Conservation (phyloP, 2,888 invertebrate genomes). For the Pachydiplax longipennis region DNA sequence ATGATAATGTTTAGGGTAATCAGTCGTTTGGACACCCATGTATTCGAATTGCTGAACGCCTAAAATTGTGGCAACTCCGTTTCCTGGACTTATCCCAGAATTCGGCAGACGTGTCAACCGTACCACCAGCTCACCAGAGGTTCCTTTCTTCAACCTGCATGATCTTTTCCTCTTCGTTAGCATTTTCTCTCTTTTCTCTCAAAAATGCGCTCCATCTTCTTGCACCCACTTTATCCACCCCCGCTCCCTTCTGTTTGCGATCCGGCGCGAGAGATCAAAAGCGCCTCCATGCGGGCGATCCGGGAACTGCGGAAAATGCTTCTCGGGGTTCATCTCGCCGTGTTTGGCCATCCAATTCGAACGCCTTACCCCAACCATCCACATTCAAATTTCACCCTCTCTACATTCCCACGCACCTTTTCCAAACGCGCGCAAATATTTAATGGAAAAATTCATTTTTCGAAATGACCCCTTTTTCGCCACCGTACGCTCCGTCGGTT, state of each 20-base stretch:
- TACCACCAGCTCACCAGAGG: no score
- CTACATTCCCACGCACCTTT: background rate
- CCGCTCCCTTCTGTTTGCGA: background rate
- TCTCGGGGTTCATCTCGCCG: background rate
- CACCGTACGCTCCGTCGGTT: background rate
- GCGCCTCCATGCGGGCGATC: constrained; percentile 22
- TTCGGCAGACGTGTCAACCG: background rate
- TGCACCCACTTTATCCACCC: background rate
- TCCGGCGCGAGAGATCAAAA: background rate
- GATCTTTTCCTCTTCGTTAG: background rate
- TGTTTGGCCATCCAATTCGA: background rate
- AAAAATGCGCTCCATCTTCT: background rate
- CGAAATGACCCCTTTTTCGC: background rate
- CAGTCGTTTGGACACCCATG: no score
- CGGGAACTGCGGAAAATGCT: background rate
- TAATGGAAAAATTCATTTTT: background rate
- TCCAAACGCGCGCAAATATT: background rate
- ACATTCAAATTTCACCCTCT: background rate
- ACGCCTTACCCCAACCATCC: background rate
- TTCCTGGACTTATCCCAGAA: no score
- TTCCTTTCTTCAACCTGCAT: background rate
- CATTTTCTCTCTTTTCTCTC: background rate
- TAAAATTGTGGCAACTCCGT: no score
- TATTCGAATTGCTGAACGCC: no score
- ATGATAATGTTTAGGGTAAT: no score